A percentile compares a stretch with the other conserved stretches of the same genome.
Conservation (phyloP, 2,797 vertebrate genomes). For the Gymnoscopelus microlampas region DNA sequence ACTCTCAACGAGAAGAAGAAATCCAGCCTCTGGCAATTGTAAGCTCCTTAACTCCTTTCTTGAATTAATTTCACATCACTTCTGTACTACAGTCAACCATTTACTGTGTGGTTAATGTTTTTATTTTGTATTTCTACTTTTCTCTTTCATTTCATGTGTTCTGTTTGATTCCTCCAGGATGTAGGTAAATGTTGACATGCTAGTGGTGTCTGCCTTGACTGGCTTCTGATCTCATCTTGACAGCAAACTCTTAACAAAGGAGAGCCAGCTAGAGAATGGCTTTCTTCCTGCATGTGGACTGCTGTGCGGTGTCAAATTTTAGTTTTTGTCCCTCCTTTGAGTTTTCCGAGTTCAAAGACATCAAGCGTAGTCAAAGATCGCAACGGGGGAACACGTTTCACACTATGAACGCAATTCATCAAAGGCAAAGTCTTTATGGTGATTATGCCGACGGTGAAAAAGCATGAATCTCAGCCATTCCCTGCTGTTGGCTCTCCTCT, state of each 20-base stretch:
- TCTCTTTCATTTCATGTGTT: slow-evolving; percentile 61
- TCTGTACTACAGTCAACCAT: slow-evolving; percentile 17
- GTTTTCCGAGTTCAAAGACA: slow-evolving; percentile 24
- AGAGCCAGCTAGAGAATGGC: slow-evolving; percentile 53
- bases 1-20: slow-evolving; percentile 95
- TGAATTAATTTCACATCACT: slow-evolving; percentile 5
- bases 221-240: slow-evolving; percentile 44
- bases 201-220: slow-evolving; percentile 39
- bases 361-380: not conserved
- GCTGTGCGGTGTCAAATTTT: not conserved
- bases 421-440: not conserved
- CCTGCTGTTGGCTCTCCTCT: slow-evolving; percentile 54
- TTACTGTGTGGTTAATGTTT: slow-evolving; percentile 13
- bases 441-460: not conserved
- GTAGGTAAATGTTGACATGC: slow-evolving; percentile 79
- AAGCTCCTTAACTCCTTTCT: slow-evolving; percentile 70
- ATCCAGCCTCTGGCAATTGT: slow-evolving; percentile 99
- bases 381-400: not conserved
- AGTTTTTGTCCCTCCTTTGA: not conserved
- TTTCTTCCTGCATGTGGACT: slow-evolving; percentile 47
- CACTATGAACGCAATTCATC: not conserved
- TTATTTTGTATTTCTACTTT: slow-evolving; percentile 42
- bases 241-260: slow-evolving; percentile 58
- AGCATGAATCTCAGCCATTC: slow-evolving; percentile 20
- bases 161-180: slow-evolving; percentile 77